Evolutionary conservation across 1,140 invertebrate genomes (phyloP), one percentile per base, ranked within the genome.

Genomic region (Dinothrombium tinctorium): DNA sequence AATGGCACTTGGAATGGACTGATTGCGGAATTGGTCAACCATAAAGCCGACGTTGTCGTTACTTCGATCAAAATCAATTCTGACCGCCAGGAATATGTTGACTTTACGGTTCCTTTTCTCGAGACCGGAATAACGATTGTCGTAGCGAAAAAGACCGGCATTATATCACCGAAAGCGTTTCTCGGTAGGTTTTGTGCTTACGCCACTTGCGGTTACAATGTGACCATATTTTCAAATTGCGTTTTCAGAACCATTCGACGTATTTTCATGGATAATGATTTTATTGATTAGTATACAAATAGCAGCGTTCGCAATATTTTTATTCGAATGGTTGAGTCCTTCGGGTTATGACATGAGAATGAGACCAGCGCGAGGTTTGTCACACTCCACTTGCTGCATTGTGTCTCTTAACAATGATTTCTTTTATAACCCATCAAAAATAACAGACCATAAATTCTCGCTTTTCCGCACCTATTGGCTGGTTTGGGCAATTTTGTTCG

Each of bases 401-500:
- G n/a, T n/a, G n/a, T n/a, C n/a, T n/a, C n/a, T 28, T 28, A 28
- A 28, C 7, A 28, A 28, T 28, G 26, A 33, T 6, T 8, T 5
- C 7, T 9, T 33, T 33, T 7, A 28, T 8, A 28, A 28, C n/a
- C 26, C n/a, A 9, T 33, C 32, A 33, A 33, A 15, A 33, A 15
- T 42, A 43, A 19, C 48, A 66, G 66, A 62, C 21, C 64, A 69
- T 56, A 72, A 81, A 45, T 96, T 98, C 62, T 95, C 87, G 1
- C 62, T 96, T 4, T 92, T 89, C 54, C 74, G 89, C 40, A 89
- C 89, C 1, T 90, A 94, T 56, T 98, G 90, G 92, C 65, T 98
- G 42, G 90, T 96, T n/a, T 96, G 89, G 89, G 84, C 90, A n/a
- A 84, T 95, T 25, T 68, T 98, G 14, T 96, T 98, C 62, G 81